Base-by-base conservation (phyloP, 2,797 vertebrate genomes). In the Catostomus latipinnis region DNA sequence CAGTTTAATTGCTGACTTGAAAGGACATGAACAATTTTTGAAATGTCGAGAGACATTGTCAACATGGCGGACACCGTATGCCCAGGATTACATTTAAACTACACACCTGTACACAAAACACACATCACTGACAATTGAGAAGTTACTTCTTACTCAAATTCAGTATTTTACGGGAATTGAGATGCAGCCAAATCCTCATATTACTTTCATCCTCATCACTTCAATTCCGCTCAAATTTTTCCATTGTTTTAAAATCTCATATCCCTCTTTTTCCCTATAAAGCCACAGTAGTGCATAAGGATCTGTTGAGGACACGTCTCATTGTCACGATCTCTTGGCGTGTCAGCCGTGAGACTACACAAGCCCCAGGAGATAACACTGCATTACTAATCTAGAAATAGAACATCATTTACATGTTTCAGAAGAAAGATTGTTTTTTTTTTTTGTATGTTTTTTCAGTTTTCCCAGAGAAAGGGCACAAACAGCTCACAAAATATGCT, bases 331-430 rank as follows among this genome's bases (percentile, higher is more conserved):
- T 65, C 0, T 14, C 74, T 57, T 34, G 34, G 34, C 2, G 34
- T 34, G 74, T 62, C 72, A 48, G n/a, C 34, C 34, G 18, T 58
- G 78, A 57, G 82, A 52, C 18, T 50, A 8, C 72, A 16, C 58
- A 34, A 34, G 34, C 34, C 4, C 34, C 34, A 2, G 1, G 34
- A 34, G 34, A 76, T 14, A 67, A 88, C 84, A 88, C 86, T 87
- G 60, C 13, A 71, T 63, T 71, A 74, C 81, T 68, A 84, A 16
- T 88, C 82, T 88, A 85, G 84, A 90, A 92, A 92, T 90, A 90
- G 89, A 93, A 90, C 49, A 60, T 62, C 9, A 92, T 92, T 90
- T 91, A 85, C 89, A 91, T 92, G 91, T 91, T 90, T 85, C 84
- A 62, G 8, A 56, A 6, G 8, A 56, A 56, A 14, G n/a, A n/a